Evolutionary conservation across 2,888 invertebrate species (phyloP).

Genomic region (Cheilosia vernalis): DNA sequence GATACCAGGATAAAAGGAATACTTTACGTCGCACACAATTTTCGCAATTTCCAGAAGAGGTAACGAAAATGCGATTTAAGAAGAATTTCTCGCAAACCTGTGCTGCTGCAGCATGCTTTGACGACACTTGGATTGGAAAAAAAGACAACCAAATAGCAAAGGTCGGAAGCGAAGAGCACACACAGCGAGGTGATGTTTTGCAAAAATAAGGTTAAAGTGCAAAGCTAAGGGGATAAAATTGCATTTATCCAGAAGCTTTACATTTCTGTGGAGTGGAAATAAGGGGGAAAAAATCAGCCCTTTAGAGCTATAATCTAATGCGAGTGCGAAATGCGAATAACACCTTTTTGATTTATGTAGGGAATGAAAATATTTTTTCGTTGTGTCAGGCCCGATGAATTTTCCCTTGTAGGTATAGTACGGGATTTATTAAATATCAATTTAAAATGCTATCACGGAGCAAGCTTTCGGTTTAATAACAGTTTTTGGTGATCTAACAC

Average conservation of each 20-base stretch:
- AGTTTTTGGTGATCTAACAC: no score
- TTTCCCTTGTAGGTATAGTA: no score
- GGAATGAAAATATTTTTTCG: background rate
- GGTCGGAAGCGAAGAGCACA: background rate
- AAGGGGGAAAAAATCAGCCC: background rate
- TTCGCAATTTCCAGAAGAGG: slow-evolving; percentile 4
- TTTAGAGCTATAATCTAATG: slow-evolving; percentile 14
- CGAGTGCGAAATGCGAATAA: background rate
- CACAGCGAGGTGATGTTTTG: background rate
- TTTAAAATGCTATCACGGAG: no score
- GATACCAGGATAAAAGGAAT: background rate
- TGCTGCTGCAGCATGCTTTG: background rate
- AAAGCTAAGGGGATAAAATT: slow-evolving; percentile 26
- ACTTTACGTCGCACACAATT: background rate
- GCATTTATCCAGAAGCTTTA: slow-evolving; percentile 22
- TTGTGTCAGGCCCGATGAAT: no score
- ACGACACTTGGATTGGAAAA: slow-evolving; percentile 2
- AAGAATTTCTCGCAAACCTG: background rate
- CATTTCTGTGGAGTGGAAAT: background rate
- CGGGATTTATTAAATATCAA: no score
- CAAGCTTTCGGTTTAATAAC: no score
- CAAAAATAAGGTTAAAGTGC: slow-evolving; percentile 2
- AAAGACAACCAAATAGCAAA: background rate
- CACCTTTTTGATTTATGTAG: background rate
- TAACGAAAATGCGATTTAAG: slow-evolving; percentile 13